Percentiles rank a stretch among this genome's conserved stretches.
phyloP scores from a whole-genome alignment of 2,797 vertebrate species.

The Craterocephalus amniculus region DNA sequence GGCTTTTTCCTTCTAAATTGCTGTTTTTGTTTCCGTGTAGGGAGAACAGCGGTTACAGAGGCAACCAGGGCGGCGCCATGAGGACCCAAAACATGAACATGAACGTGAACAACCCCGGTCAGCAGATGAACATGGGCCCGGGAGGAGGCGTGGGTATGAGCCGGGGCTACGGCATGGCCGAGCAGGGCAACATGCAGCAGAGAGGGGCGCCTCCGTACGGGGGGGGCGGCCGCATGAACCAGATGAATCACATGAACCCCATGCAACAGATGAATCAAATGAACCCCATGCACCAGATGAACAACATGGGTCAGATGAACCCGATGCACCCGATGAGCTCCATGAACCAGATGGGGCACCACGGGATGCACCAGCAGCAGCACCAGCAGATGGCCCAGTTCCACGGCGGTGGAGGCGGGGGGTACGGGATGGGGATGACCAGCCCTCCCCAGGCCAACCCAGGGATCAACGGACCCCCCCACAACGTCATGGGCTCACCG shows the following conservation, averaged over 20 bases:
- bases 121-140: conserved; percentile 80
- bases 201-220: conserved; percentile 83
- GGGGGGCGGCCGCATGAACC: conserved; percentile 74
- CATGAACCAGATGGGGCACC: conserved; percentile 73
- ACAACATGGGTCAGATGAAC: conserved; percentile 81
- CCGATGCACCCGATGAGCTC: conserved; percentile 80
- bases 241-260: conserved; percentile 30
- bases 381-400: conserved; percentile 89
- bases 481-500: conserved; percentile 91
- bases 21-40: no score
- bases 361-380: conserved; percentile 81
- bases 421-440: conserved; percentile 88
- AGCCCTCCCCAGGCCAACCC: conserved; percentile 94
- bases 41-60: no score
- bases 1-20: conserved; percentile 17
- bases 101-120: conserved; percentile 85
- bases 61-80: conserved; percentile 88
- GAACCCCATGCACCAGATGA: conserved; percentile 79
- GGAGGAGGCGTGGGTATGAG: conserved; percentile 71
- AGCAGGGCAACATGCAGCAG: conserved; percentile 84
- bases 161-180: conserved; percentile 87
- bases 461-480: conserved; percentile 88
- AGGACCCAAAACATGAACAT: conserved; percentile 84
- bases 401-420: conserved; percentile 84
- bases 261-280: conserved; percentile 64